Evolutionary conservation across 2,113 vertebrate species (phyloP).

Genomic region (Orientallactaga bullata): DNA sequence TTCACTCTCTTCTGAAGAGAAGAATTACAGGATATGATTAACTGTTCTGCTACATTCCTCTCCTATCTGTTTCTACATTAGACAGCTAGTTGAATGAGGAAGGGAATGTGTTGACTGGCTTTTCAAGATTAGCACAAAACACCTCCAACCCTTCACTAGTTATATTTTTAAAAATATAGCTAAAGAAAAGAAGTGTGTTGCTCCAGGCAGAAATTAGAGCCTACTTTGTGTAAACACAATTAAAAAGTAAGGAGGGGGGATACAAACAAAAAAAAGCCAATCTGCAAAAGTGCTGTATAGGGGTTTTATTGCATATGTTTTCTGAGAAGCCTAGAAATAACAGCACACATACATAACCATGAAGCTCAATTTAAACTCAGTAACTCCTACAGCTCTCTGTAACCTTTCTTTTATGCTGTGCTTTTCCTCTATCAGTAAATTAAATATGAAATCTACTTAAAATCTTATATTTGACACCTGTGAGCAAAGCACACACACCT

Average conservation of each 20-base stretch:
- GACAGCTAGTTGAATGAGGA: neutral
- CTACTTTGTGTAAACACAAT: constrained; percentile 71
- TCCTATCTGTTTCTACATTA: constrained; percentile 6
- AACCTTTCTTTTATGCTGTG: constrained; percentile 58
- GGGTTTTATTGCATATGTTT: constrained; percentile 68
- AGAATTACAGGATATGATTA: neutral
- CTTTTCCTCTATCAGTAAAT: constrained; percentile 58
- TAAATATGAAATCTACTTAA: constrained; percentile 56
- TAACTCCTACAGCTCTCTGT: constrained; percentile 67
- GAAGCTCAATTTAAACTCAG: constrained; percentile 66
- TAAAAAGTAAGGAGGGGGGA: constrained; percentile 54
- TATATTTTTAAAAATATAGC: constrained; percentile 65
- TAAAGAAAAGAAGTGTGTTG: constrained; percentile 53
- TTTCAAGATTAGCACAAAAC: constrained; percentile 48
- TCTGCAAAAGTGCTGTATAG: constrained; percentile 57
- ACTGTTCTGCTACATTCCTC: neutral
- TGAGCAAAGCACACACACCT: neutral
- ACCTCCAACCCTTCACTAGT: neutral
- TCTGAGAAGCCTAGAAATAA: constrained; percentile 76
- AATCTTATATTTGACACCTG: constrained; percentile 3
- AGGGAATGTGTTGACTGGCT: neutral
- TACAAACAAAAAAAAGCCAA: constrained; percentile 22
- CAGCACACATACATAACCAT: constrained; percentile 74
- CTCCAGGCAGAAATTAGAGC: constrained; percentile 67
- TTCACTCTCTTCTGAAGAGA: neutral